A percentile compares a stretch with the other conserved stretches of the same genome.
phyloP scores from a whole-genome alignment of 2,888 invertebrate genomes.

The Schizaphis graminum region DNA sequence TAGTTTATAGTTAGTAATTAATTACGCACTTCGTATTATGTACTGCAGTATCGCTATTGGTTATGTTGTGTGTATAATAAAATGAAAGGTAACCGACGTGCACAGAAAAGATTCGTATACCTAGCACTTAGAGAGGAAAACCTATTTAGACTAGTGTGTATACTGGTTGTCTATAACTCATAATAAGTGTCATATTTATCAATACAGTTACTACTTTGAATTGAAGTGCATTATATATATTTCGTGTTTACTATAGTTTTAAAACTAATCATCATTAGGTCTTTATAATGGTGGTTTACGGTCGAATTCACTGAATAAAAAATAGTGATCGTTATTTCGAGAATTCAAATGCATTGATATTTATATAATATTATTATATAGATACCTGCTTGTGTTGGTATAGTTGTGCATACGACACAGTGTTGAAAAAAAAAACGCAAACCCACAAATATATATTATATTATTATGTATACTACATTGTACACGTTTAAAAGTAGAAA shows the following conservation, averaged over 20 bases:
- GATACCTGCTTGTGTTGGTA: background rate
- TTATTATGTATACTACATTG: background rate
- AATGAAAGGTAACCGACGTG: background rate
- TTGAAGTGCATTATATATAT: background rate
- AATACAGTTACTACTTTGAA: background rate
- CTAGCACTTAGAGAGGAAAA: background rate
- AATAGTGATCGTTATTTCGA: slow-evolving; percentile 15
- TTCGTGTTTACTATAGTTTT: background rate
- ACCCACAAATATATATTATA: background rate
- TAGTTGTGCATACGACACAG: background rate
- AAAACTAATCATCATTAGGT: slow-evolving; percentile 28
- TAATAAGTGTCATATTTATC: background rate
- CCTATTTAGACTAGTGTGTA: background rate
- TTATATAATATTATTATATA: background rate
- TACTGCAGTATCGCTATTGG: background rate
- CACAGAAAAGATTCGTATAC: background rate
- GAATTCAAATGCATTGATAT: slow-evolving; percentile 22
- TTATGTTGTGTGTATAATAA: background rate
- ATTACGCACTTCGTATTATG: background rate
- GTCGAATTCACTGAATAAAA: slow-evolving; percentile 1
- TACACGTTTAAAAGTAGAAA: background rate
- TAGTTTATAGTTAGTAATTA: background rate
- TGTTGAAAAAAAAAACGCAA: background rate
- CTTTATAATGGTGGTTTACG: slow-evolving; percentile 8
- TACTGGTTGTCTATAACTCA: background rate